Percentiles rank a stretch among this genome's conserved stretches.
phyloP scores from a whole-genome alignment of 2,888 invertebrate genomes.

The Anaspis maculata region DNA sequence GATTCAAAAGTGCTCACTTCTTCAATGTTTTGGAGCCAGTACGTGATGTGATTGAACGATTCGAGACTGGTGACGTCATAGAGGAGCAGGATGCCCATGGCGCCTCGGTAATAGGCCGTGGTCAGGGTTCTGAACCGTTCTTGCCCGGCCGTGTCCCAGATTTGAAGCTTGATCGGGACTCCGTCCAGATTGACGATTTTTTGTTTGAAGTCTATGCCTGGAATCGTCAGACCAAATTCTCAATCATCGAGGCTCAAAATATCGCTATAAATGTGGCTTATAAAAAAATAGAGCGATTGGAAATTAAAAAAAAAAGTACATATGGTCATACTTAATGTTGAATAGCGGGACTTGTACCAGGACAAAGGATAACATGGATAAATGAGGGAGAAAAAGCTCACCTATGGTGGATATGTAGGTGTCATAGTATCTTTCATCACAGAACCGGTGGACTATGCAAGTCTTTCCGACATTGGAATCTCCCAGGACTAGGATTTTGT shows the following conservation, averaged over 20 bases:
- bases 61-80: conserved; percentile 85
- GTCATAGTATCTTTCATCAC: conserved; percentile 83
- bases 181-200: conserved; percentile 82
- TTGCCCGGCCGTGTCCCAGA: conserved; percentile 86
- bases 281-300: background rate
- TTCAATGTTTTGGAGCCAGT: conserved; percentile 86
- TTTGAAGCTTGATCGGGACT: conserved; percentile 74
- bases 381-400: too few species aligned
- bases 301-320: background rate
- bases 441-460: conserved; percentile 82
- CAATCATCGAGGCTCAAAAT: too few species aligned
- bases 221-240: conserved; percentile 21
- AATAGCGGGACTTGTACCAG: too few species aligned
- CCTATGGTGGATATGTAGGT: conserved; percentile 87
- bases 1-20: conserved; percentile 50
- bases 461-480: conserved; percentile 88
- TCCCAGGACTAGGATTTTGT: conserved; percentile 78
- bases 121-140: conserved; percentile 67
- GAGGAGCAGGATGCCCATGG: conserved; percentile 86
- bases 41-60: conserved; percentile 83
- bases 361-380: too few species aligned
- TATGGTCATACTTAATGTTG: too few species aligned
- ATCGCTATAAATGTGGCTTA: background rate
- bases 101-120: conserved; percentile 81
- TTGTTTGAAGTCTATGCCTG: conserved; percentile 86